Evolutionary conservation across 2,797 vertebrate genomes (phyloP).

Genomic region (Percopsis omiscomaycus): DNA sequence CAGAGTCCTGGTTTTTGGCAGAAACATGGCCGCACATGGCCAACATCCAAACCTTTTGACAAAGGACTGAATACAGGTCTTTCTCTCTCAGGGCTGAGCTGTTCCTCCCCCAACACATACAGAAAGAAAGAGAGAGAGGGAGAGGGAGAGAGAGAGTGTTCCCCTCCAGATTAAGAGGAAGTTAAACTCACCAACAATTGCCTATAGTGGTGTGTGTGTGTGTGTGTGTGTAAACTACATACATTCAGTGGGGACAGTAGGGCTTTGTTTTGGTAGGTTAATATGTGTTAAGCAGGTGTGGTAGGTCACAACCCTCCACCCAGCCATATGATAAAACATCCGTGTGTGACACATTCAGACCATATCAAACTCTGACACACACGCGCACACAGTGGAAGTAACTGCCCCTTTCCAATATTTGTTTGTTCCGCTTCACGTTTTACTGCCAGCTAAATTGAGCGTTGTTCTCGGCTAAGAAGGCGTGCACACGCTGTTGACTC

Average conservation of each 20-base stretch:
- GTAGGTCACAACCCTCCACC: constrained; percentile 50
- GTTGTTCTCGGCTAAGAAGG: constrained; percentile 41
- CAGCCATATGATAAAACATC: constrained; percentile 53
- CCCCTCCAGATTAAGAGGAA: too few relatives aligned
- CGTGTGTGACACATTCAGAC: constrained; percentile 33
- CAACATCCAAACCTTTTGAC: constrained; percentile 66
- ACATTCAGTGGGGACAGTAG: constrained; percentile 20
- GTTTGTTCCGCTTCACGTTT: constrained; percentile 38
- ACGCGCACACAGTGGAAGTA: background rate
- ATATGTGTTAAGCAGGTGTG: constrained; percentile 72
- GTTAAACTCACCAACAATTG: too few relatives aligned
- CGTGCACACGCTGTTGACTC: constrained; percentile 56
- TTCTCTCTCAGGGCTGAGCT: constrained; percentile 29
- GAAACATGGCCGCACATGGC: constrained; percentile 47
- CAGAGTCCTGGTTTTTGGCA: constrained; percentile 45
- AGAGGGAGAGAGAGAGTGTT: background rate
- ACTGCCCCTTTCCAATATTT: background rate
- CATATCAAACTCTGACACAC: background rate
- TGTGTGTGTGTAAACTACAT: constrained; percentile 7
- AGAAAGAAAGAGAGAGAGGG: background rate
- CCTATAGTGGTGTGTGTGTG: constrained; percentile 1
- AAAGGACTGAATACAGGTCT: constrained; percentile 61
- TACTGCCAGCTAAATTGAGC: constrained; percentile 32
- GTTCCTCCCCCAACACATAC: constrained; percentile 21
- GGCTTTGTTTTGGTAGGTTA: constrained; percentile 37